These are phyloP conservation scores for Caenorhabditis sp. DNA, from an alignment of 2,888 invertebrate species.

Conservation along the genomic window DNA sequence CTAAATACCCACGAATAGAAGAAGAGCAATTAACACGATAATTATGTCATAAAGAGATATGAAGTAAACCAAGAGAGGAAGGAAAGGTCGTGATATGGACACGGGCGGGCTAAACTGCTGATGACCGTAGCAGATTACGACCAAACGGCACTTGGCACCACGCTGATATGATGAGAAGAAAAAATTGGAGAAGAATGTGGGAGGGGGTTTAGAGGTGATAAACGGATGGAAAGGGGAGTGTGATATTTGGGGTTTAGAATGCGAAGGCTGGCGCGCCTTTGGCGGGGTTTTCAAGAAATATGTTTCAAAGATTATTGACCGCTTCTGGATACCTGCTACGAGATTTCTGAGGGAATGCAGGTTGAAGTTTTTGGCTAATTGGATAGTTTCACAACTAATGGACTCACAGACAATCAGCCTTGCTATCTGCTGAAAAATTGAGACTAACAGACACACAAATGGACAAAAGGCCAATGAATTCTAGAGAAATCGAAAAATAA, in stretches of 20 bases:
- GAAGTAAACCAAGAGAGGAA: too few relatives aligned
- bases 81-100: conserved; percentile 48
- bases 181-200: not conserved
- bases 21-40: conserved; percentile 58
- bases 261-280: too few relatives aligned
- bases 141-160: conserved; percentile 15
- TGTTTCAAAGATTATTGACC: too few relatives aligned
- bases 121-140: conserved; percentile 48
- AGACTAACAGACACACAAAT: too few relatives aligned
- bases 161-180: not conserved
- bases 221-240: conserved; percentile 15
- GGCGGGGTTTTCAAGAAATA: conserved; percentile 3
- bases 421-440: too few relatives aligned
- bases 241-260: conserved; percentile 20
- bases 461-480: too few relatives aligned
- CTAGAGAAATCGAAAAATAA: too few relatives aligned
- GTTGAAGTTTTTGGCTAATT: too few relatives aligned
- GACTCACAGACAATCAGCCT: too few relatives aligned
- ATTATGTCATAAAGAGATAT: conserved; percentile 60
- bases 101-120: conserved; percentile 15
- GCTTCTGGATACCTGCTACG: too few relatives aligned
- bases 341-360: too few relatives aligned
- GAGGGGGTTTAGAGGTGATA: conserved; percentile 11
- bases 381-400: too few relatives aligned
- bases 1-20: not conserved